These are phyloP conservation scores for Halcyon badia DNA, from an alignment of 2,797 vertebrate species.

Conservation along the genomic window DNA sequence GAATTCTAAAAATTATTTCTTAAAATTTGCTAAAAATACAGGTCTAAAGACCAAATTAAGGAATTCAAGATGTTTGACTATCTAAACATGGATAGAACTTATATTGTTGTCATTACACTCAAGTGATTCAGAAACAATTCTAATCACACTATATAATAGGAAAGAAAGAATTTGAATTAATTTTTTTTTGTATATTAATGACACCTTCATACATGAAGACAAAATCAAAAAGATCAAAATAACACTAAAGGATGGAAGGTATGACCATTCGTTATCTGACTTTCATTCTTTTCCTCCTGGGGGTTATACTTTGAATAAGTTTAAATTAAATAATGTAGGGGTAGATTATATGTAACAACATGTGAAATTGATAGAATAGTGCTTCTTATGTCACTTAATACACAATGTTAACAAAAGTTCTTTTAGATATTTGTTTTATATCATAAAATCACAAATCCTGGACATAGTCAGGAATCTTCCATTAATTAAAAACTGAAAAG, in stretches of 20 bases:
- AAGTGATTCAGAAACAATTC: background rate
- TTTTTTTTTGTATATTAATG: background rate
- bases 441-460: background rate
- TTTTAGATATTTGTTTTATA: background rate
- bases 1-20: background rate
- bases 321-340: background rate
- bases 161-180: background rate
- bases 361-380: background rate
- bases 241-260: background rate
- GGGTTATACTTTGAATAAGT: background rate
- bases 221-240: background rate
- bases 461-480: background rate
- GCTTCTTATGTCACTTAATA: background rate
- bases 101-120: background rate
- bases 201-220: background rate
- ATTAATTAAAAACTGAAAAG: background rate
- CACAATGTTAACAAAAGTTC: background rate
- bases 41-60: background rate
- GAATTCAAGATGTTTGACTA: background rate
- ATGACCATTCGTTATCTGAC: background rate
- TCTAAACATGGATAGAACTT: background rate
- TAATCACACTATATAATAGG: background rate
- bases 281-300: background rate
- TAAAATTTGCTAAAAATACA: background rate
- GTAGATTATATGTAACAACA: background rate